Base-by-base conservation (phyloP, 2,113 vertebrate species). In the Mohoua ochrocephala region DNA sequence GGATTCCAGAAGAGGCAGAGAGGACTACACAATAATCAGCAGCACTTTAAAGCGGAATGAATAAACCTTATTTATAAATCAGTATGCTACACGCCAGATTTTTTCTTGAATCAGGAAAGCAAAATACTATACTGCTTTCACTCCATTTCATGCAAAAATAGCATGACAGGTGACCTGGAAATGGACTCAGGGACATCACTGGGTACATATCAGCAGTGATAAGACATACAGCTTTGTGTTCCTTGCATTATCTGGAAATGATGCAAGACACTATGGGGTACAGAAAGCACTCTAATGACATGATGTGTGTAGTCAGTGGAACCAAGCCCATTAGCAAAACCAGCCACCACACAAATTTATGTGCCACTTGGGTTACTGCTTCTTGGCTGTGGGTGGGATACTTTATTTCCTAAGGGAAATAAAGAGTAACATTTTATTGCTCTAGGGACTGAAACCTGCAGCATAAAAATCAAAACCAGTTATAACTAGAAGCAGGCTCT, bases 261-360 rank as follows among this genome's bases (percentile, higher is more conserved):
- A 89, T 94, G 89, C 94, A 96, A 84, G 65, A 91, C 59, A 69
- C 45, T 41, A 37, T 37, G 78, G 39, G 59, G 91, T 95, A 88
- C 71, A 81, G 93, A 94, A 95, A 96, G 74, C 50, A 87, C 84
- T 90, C 81, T 94, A 96, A 97, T 93, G 91, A 89, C 90, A 95
- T 69, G 80, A 96, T 89, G 82, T 82, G 77, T 93, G 87, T 89
- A 93, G 92, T 68, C 82, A 96, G 67, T 67, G 70, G 84, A 97
- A 95, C 80, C 53, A 95, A 95, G 71, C 49, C 90, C 75, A 94
- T 98, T 95, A 98, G 94, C 73, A 91, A 94, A 95, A 90, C 50
- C 88, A 93, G 81, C 37, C 84, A 87, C 79, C 70, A 91, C 92
- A 61, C 67, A 95, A 96, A 97, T 97, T 96, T 96, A 95, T 95